Evolutionary conservation across 2,888 invertebrate species (phyloP).

Genomic region (Synanthedon formicaeformis): DNA sequence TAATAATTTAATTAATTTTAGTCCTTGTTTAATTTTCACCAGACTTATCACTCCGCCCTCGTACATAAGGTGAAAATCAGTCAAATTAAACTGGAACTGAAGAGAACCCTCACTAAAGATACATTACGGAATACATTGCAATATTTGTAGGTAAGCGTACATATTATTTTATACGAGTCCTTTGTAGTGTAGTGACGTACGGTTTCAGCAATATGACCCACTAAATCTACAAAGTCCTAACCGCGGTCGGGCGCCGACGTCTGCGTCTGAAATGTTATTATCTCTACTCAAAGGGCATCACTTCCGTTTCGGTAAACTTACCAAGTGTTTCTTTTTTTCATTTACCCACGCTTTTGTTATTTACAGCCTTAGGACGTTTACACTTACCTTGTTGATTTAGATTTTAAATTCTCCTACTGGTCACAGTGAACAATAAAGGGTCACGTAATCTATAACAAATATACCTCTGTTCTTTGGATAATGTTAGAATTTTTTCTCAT

Average conservation of each 20-base stretch:
- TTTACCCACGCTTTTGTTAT: constrained; percentile 15
- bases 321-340: constrained; percentile 46
- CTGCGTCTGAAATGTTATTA: constrained; percentile 61
- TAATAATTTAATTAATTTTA: no score
- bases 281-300: constrained; percentile 54
- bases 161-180: background rate
- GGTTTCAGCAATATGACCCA: constrained; percentile 19
- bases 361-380: constrained; percentile 10
- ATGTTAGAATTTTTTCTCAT: no score
- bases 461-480: no score
- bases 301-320: constrained; percentile 48
- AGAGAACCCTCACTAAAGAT: no score
- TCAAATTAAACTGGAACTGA: no score
- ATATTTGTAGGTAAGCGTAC: no score
- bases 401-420: background rate
- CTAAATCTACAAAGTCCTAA: constrained; percentile 25
- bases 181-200: constrained; percentile 5
- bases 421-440: no score
- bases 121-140: no score
- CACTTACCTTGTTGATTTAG: background rate
- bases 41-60: no score
- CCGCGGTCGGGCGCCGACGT: constrained; percentile 16
- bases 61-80: no score
- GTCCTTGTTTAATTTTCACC: no score
- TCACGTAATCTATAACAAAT: no score